These are phyloP conservation scores for Loxodonta africana DNA, from an alignment of 2,113 vertebrate species.

Conservation along the genomic window DNA sequence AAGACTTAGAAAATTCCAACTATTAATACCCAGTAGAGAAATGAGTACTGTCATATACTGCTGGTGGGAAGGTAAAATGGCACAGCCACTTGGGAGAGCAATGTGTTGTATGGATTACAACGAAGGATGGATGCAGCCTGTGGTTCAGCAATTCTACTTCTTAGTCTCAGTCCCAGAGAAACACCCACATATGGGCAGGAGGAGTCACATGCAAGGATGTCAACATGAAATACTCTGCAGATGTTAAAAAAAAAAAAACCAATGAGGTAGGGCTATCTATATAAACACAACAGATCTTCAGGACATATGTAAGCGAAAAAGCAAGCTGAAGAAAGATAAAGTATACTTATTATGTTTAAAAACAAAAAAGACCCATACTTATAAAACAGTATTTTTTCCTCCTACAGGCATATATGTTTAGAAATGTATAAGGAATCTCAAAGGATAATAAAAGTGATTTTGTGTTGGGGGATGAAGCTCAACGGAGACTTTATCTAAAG, in stretches of 20 bases:
- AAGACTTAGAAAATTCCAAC: neutral
- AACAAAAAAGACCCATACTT: neutral
- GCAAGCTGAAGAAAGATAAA: neutral
- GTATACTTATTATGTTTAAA: neutral
- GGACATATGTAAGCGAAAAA: neutral
- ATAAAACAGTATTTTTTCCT: neutral
- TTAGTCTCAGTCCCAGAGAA: neutral
- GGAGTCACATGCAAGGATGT: neutral
- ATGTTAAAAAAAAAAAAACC: neutral
- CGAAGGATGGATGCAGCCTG: fast-evolving
- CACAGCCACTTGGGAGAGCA: neutral
- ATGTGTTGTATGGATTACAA: neutral
- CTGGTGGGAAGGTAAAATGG: neutral
- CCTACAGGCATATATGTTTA: neutral
- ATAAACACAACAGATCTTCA: neutral
- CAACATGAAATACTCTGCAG: neutral
- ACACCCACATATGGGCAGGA: no score
- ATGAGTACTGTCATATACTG: neutral
- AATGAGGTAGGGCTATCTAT: neutral
- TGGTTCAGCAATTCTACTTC: neutral
- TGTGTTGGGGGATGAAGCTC: neutral
- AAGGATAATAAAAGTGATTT: slow-evolving; percentile 34
- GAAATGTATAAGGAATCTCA: neutral
- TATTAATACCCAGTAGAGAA: neutral
- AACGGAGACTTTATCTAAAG: neutral